Evolutionary conservation across 2,888 invertebrate genomes (phyloP), one percentile per base, ranked within the genome.

Genomic region (Caenorhabditis sp.): DNA sequence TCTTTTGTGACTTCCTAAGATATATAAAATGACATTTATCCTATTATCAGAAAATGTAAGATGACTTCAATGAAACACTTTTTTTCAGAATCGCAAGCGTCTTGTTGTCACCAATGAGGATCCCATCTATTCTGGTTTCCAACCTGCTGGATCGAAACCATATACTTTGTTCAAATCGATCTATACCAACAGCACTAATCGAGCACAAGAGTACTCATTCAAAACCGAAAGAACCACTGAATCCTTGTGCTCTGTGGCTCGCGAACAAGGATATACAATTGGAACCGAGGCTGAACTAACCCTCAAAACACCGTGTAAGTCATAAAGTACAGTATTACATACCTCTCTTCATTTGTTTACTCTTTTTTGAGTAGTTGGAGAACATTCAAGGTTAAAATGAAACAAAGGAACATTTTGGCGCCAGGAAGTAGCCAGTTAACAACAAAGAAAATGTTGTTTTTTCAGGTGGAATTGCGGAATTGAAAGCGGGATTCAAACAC

Each of bases 211-310:
- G 49, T 87, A 87, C 65, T 88, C 87, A 8, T 84, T 87, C 79
- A 87, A 87, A 64, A 88, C 88, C 26, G 87, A 87, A 61, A 76
- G 87, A 38, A 85, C 86, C 12, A 88, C 85, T 1, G 87, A 87
- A 67, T 83, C 84, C 26, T 61, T 87, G 20, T 84, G 84, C 62
- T 81, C 83, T 7, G 82, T 88, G 14, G 80, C 77, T 26, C 71
- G 85, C 31, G 87, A 87, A 70, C 87, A 88, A 69, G 87, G 87
- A 8, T 87, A 83, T 70, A 88, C 86, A 20, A 88, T 89, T 67
- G 90, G 89, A 5, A 84, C 88, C 26, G 88, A 89, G 76, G 87
- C 89, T 54, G 88, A 89, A 71, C 79, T 90, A n/a, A 89, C 88
- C 68, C 84, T 90, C 59, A 89, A 89, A 61, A 88, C 89, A 50